phyloP scores from a whole-genome alignment of 2,797 vertebrate genomes.

The Gymnoscopelus braueri region DNA sequence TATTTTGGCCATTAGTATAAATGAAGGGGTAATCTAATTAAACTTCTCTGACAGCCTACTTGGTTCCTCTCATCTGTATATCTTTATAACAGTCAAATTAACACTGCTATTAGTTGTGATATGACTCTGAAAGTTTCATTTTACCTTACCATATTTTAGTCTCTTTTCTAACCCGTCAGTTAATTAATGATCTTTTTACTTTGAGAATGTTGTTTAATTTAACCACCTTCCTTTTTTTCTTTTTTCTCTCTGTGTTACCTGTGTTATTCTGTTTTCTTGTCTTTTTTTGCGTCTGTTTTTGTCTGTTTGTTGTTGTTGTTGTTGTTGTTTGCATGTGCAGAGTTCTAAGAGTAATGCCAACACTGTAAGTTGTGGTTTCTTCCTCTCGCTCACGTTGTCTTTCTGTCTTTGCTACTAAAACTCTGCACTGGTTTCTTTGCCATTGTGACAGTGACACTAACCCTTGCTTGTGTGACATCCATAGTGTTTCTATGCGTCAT shows the following conservation, averaged over 20 bases:
- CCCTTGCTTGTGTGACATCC: constrained; percentile 67
- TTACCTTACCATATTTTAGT: constrained; percentile 8
- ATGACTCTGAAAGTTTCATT: constrained; percentile 16
- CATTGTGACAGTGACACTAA: constrained; percentile 62
- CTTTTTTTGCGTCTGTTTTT: constrained; percentile 84
- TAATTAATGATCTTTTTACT: constrained; percentile 52
- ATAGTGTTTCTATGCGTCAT: constrained; percentile 65
- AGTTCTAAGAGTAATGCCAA: constrained; percentile 99
- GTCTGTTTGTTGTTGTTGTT: constrained; percentile 86
- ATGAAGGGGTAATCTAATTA: constrained; percentile 19
- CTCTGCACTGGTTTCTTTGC: constrained; percentile 54
- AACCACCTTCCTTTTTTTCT: constrained; percentile 66
- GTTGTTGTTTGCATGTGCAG: constrained; percentile 96
- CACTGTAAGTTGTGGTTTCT: constrained; percentile 91
- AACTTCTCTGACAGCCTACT: constrained; percentile 18
- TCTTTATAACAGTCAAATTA: constrained; percentile 33
- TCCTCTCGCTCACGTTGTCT: constrained; percentile 72
- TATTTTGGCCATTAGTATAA: constrained; percentile 8
- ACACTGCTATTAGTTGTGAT: constrained; percentile 27
- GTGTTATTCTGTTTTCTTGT: constrained; percentile 86
- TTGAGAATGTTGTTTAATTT: constrained; percentile 80
- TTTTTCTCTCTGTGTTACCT: constrained; percentile 77
- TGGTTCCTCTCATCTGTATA: constrained; percentile 42
- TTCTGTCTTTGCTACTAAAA: constrained; percentile 49
- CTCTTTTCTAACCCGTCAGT: constrained; percentile 25